Percentiles rank a stretch among this genome's conserved stretches.
phyloP scores from a whole-genome alignment of 2,888 invertebrate species.

The Lasioglossum calceatum region DNA sequence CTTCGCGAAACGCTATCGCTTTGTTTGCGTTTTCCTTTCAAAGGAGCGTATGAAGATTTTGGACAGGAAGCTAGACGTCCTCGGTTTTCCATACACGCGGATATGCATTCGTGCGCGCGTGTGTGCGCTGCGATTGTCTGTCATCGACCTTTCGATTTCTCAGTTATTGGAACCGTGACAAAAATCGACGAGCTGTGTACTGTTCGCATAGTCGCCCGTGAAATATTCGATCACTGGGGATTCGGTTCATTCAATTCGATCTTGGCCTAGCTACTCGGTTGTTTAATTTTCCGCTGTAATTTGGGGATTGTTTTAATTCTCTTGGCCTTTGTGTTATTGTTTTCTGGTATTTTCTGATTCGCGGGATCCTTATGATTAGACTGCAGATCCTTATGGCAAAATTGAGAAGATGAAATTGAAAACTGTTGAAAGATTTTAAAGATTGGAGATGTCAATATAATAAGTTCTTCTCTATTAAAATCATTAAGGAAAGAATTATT shows the following conservation, averaged over 20 bases:
- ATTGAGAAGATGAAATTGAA: too few relatives aligned
- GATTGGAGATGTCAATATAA: too few relatives aligned
- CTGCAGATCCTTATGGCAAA: too few relatives aligned
- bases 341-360: neutral
- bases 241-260: neutral
- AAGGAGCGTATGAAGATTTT: conserved; percentile 51
- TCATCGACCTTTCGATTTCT: neutral
- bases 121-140: neutral
- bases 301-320: neutral
- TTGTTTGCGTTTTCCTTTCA: conserved; percentile 60
- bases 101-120: neutral
- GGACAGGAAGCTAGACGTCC: conserved; percentile 39
- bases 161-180: conserved; percentile 20
- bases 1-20: conserved; percentile 55
- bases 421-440: too few relatives aligned
- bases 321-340: neutral
- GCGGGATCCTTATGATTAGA: too few relatives aligned
- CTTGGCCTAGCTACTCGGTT: neutral
- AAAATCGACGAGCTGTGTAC: conserved; percentile 5
- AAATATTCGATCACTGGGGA: neutral
- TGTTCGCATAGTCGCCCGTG: neutral
- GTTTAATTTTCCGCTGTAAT: neutral
- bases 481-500: too few relatives aligned
- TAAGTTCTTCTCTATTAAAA: too few relatives aligned
- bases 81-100: neutral